Conservation (phyloP, 2,113 vertebrate genomes). For the Ammodytes marinus region DNA sequence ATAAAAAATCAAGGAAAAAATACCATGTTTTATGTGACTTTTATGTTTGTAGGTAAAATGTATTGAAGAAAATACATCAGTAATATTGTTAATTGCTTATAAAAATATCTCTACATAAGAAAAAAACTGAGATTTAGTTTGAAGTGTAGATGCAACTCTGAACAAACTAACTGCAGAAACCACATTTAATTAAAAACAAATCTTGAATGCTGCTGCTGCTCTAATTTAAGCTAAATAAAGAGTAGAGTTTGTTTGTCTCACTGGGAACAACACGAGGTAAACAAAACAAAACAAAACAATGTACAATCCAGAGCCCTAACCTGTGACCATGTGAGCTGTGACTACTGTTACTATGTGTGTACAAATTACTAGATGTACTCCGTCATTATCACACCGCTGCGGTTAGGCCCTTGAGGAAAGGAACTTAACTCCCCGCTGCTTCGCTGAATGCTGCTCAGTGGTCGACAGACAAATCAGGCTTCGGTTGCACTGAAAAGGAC, state of each 20-base stretch:
- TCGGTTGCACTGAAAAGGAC: not conserved
- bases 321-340: not conserved
- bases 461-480: not conserved
- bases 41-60: not conserved
- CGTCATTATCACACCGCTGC: not conserved
- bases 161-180: not conserved
- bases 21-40: no score
- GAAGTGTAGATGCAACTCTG: not conserved
- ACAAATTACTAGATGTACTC: not conserved
- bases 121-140: no score
- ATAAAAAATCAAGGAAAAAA: no score
- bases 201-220: not conserved
- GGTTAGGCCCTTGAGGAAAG: not conserved
- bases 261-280: not conserved
- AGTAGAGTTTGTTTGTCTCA: not conserved
- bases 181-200: not conserved
- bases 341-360: not conserved
- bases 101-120: not conserved
- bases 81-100: not conserved
- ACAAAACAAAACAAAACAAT: not conserved
- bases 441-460: not conserved
- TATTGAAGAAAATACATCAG: not conserved
- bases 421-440: not conserved
- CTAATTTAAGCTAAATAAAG: no score
- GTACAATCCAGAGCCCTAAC: not conserved